These are phyloP conservation scores for Lepidocyrtinus sp. DNA, from an alignment of 2,888 invertebrate species.

Conservation along the genomic window DNA sequence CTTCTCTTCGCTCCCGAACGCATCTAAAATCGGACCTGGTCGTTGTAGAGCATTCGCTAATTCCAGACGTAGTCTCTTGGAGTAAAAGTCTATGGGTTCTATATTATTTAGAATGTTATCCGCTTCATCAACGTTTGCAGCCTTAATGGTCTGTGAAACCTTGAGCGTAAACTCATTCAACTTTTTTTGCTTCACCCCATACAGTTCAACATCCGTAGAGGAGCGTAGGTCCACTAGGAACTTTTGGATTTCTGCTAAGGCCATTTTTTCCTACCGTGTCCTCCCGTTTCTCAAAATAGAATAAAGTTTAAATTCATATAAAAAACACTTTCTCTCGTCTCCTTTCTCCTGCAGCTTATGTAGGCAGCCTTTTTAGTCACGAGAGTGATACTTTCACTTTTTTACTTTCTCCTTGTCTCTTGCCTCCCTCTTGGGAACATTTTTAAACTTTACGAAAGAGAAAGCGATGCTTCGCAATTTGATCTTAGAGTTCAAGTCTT, in stretches of 20 bases:
- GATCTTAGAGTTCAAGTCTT: no score
- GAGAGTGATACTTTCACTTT: background rate
- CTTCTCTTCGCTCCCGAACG: slow-evolving; percentile 52
- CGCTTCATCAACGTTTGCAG: slow-evolving; percentile 34
- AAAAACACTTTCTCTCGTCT: background rate
- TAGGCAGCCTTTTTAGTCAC: background rate
- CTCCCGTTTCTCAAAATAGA: background rate
- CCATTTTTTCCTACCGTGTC: slow-evolving; percentile 37
- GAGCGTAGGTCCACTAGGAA: slow-evolving; percentile 47
- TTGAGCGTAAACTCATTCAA: slow-evolving; percentile 53
- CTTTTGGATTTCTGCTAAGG: slow-evolving; percentile 50
- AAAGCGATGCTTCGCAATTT: no score
- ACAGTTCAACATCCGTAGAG: slow-evolving; percentile 44
- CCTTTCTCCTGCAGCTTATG: background rate
- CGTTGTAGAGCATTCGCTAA: slow-evolving; percentile 55
- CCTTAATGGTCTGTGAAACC: slow-evolving; percentile 35
- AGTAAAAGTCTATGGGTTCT: slow-evolving; percentile 49
- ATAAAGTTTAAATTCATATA: background rate
- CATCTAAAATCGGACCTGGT: slow-evolving; percentile 52
- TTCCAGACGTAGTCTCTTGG: slow-evolving; percentile 47
- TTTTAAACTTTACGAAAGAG: background rate
- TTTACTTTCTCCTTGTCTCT: background rate
- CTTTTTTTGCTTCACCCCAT: slow-evolving; percentile 52
- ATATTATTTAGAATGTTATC: slow-evolving; percentile 39
- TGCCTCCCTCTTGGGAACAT: background rate